Base-by-base conservation (phyloP, 2,113 vertebrate species). In the Parus major region DNA sequence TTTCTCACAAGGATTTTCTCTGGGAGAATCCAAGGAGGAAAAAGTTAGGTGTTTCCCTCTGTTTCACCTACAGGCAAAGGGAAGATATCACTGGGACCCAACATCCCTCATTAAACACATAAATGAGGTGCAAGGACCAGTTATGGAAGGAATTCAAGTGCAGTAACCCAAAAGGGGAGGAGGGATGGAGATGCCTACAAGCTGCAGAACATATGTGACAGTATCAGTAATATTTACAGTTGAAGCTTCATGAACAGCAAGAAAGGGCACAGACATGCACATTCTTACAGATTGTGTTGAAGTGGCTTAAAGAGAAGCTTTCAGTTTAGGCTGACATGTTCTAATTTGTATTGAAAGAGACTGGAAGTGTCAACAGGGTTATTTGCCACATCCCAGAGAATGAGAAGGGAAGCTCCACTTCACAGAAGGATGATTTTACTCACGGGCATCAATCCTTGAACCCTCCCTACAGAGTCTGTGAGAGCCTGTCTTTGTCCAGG, bases 281-380 rank as follows among this genome's bases (percentile, higher is more conserved):
- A 85, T 88, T 93, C 70, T 35, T 95, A 90, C 96, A 96, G 92
- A 96, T 92, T 96, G 93, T 88, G 90, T 64, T 90, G 85, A 94
- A 96, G 61, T 79, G 90, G 44, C 78, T 96, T 64, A 72, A 87
- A 96, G 92, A 95, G 66, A 85, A 90, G 59, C 77, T 92, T 95
- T 96, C 90, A 88, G 95, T 94, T 94, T 95, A 86, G 85, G 60
- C 92, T 96, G 92, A 83, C 92, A 90, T 94, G 25, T 95, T 94
- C 66, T 94, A 94, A 96, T 94, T 96, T 73, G 71, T 86, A 95
- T 33, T 86, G 88, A 96, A 85, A 90, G 88, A 94, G 90, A 86
- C 85, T 93, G 75, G n/a, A 72, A 82, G 71, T 80, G 85, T 82
- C 96, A 90, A 46, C 88, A 82, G 72, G 90, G 90, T 85, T 75